These are phyloP conservation scores for Aradus depressus DNA, from an alignment of 2,888 invertebrate species.

Conservation along the genomic window DNA sequence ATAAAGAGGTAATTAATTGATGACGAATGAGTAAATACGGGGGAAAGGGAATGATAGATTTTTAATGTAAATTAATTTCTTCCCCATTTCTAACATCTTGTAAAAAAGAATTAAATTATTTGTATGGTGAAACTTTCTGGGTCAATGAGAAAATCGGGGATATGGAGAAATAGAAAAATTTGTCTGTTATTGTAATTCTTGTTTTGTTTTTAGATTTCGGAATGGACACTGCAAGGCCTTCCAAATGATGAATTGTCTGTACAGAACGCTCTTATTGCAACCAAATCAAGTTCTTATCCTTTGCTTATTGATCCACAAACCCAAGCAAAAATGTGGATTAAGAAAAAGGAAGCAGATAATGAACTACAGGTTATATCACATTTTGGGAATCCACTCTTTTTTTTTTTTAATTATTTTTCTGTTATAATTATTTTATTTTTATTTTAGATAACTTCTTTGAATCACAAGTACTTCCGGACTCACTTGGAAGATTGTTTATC, in stretches of 20 bases:
- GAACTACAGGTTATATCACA: constrained; percentile 49
- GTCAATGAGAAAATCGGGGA: too few relatives aligned
- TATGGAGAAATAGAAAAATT: too few relatives aligned
- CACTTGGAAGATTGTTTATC: constrained; percentile 82
- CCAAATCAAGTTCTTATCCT: constrained; percentile 89
- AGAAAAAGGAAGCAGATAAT: constrained; percentile 79
- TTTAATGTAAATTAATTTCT: too few relatives aligned
- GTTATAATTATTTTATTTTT: constrained; percentile 2
- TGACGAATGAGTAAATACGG: too few relatives aligned
- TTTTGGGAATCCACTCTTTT: not conserved
- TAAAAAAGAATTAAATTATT: too few relatives aligned
- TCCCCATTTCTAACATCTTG: too few relatives aligned
- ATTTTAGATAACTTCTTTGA: constrained; percentile 72
- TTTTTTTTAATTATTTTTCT: constrained; percentile 8
- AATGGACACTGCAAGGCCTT: constrained; percentile 91
- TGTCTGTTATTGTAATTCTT: not conserved
- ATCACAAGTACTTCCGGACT: constrained; percentile 91
- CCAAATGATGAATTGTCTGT: constrained; percentile 94
- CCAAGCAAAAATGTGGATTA: constrained; percentile 96
- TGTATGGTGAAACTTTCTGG: too few relatives aligned
- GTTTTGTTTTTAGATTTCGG: constrained; percentile 44
- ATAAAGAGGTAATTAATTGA: too few relatives aligned
- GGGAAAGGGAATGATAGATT: too few relatives aligned
- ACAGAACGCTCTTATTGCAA: constrained; percentile 92
- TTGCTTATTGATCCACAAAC: constrained; percentile 90